Evolutionary conservation across 2,888 invertebrate species (phyloP), one percentile per base, ranked within the genome.

Genomic region (Microchrysa polita): DNA sequence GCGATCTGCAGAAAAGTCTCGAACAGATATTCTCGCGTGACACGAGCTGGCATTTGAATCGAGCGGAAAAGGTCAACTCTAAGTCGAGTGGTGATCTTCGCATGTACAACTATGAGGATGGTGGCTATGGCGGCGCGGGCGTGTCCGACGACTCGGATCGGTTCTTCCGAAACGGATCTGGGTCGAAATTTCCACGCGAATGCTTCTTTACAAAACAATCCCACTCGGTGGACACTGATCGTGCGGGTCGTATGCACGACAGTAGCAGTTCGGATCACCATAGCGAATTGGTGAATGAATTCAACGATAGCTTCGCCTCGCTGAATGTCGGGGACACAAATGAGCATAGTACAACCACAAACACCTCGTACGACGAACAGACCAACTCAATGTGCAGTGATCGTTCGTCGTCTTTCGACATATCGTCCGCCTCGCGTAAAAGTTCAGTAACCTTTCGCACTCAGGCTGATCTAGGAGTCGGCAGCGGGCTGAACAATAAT

Each of bases 31-130:
- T 82, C 74, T 81, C 83, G 16, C 76, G 79, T 48, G 73, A 52
- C 48, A 12, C 73, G 1, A 78, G 74, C 67, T 77, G 79, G 48
- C 53, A 44, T 52, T 44, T 73, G 63, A 73, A 60, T 69, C 79
- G 81, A 61, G 72, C 80, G 1, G 81, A 84, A 59, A 79, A 81
- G 22, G 79, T 82, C 0, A 84, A 81, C 77, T 84, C 84, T 7
- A 85, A 84, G 72, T 84, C 84, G 0, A 84, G 84, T 69, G 83
- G 82, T 1, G 84, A 84, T 77, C 78, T 84, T 4, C 83, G 84
- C 72, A 83, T 83, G 82, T 84, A 83, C 74, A 65, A 76, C 22
- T 71, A 74, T 52, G 48, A 74, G 12, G 71, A 73, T 14, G 52
- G 63, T 1, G 14, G 79, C 77, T n/a, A n/a, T n/a, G 27, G 27